phyloP scores from a whole-genome alignment of 2,888 invertebrate genomes.

The Lasioglossum pauxillum region DNA sequence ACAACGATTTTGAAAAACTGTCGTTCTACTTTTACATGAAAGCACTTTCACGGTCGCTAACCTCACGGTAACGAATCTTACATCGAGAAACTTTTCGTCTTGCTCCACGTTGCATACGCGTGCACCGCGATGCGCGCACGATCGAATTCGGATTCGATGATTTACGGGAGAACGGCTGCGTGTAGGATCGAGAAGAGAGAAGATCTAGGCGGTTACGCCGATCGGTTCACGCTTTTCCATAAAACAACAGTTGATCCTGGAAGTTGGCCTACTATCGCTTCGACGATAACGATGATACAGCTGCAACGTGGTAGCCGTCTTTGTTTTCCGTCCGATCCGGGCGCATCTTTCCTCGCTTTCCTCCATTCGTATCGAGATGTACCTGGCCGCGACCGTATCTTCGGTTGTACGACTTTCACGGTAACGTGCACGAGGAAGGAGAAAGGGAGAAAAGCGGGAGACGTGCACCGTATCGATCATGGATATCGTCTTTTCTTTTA shows the following conservation, averaged over 20 bases:
- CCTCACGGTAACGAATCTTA: constrained; percentile 74
- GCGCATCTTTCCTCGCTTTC: background rate
- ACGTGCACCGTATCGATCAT: background rate
- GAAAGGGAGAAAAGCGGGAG: constrained; percentile 22
- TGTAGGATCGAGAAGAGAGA: background rate
- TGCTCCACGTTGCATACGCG: background rate
- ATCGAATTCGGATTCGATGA: background rate
- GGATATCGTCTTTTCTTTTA: constrained; percentile 8
- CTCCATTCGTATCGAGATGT: background rate
- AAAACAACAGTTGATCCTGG: background rate
- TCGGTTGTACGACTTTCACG: constrained; percentile 2
- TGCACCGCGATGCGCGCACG: no score
- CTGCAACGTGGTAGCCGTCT: constrained; percentile 12
- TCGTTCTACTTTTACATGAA: constrained; percentile 82
- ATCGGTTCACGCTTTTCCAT: constrained; percentile 40
- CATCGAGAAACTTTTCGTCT: constrained; percentile 39
- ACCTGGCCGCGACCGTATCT: background rate
- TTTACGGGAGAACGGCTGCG: no score
- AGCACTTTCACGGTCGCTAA: constrained; percentile 85
- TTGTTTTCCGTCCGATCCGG: constrained; percentile 34
- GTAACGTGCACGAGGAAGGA: constrained; percentile 14
- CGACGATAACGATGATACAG: background rate
- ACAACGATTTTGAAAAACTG: constrained; percentile 83
- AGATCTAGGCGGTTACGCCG: background rate
- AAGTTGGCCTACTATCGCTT: background rate